These are phyloP conservation scores for Delphinus delphis DNA, from an alignment of 2,113 vertebrate genomes.

Conservation along the genomic window DNA sequence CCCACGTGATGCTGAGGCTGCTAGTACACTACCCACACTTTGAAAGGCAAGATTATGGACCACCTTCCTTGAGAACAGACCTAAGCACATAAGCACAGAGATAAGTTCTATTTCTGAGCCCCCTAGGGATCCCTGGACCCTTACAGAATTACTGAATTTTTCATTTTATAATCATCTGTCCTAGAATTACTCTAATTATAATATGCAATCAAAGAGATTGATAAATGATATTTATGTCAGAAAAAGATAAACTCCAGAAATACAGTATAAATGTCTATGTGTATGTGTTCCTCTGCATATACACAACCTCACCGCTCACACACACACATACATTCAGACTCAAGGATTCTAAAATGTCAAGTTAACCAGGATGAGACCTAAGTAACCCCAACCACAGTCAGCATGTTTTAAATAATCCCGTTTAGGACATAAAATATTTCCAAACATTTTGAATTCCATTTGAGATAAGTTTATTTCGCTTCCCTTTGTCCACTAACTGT, in stretches of 20 bases:
- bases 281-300: background rate
- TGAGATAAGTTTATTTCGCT: background rate
- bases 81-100: background rate
- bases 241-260: background rate
- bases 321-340: background rate
- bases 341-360: background rate
- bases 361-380: background rate
- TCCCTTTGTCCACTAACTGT: background rate
- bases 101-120: background rate
- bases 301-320: background rate
- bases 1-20: no score
- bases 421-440: background rate
- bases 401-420: background rate
- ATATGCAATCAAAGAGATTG: background rate
- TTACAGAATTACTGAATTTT: background rate
- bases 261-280: background rate
- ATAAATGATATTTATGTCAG: background rate
- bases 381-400: background rate
- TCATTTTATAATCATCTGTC: background rate
- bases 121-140: accelerated
- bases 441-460: background rate
- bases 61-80: background rate
- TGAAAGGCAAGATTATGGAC: background rate
- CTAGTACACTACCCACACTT: background rate
- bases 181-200: background rate